Evolutionary conservation across 2,888 invertebrate species (phyloP), one percentile per base, ranked within the genome.

Genomic region (Parnassius orleans): DNA sequence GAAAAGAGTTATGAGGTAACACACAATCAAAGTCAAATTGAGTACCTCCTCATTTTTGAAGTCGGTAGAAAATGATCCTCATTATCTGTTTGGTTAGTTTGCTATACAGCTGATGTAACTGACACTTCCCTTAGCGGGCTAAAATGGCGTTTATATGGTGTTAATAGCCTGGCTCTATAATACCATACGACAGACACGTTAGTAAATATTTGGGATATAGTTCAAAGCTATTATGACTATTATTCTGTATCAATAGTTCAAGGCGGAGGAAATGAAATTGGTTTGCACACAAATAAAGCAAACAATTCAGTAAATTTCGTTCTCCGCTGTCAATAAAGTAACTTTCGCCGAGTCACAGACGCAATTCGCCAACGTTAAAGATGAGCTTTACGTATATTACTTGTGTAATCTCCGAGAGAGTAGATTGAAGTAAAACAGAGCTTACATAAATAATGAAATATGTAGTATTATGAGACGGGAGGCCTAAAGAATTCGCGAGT

Each of bases 361-460:
- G 58, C 59, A 52, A 63, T 59, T 63, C 63, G 58, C 51, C 47
- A 55, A 63, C 59, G 63, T 59, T 59, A 63, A 63, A 68, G 67
- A 67, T 67, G 65, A 67, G 69, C 67, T 65, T 80, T 79, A 82
- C 75, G 79, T 79, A 80, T 79, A 83, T 83, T 79, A 78, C 76
- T 72, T 75, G 78, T 76, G 80, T 82, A 87, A 88, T 87, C 81
- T 86, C 79, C 78, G 76, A 66, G 74, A 77, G 76, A 81, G 79
- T 76, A 80, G 76, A 79, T 79, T 78, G 85, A 78, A 87, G 87
- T 87, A 84, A 84, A 87, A 87, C 85, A 85, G 82, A 77, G 84
- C 84, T 80, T 87, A 85, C 87, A 90, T 90, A 87, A 90, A 90
- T 90, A 90, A 90, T 90, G 84, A 88, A 89, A 88, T 89, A 89